Evolutionary conservation across 2,113 vertebrate genomes (phyloP), one percentile per base, ranked within the genome.

Genomic region (Muntiacus muntjak): DNA sequence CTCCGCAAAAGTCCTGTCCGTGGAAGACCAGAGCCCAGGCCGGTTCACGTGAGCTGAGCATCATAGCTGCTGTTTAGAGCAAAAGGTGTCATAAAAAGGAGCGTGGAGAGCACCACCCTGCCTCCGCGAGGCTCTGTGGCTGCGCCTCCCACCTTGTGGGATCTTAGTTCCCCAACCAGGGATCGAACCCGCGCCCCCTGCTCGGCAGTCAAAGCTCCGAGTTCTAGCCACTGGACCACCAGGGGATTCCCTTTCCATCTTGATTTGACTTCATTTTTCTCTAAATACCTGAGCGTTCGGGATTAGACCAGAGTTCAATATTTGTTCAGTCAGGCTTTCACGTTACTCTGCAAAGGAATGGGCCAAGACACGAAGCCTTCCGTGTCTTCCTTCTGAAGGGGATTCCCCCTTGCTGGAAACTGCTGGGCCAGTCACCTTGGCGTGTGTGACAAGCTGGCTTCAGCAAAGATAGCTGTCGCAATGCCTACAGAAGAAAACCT

Each of bases 1-100:
- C 17, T 45, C n/a, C 8, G 0, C 5, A 4, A 11, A 11, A 6
- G 50, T 1, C 4, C 74, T 54, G 21, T 40, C 30, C 13, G 0
- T 0, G 26, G 7, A 21, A 16, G 57, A 14, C 79, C 58, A 5
- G 50, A 23, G 45, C 6, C 17, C 13, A 21, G 55, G 55, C 3
- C 0, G 2, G 58, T 6, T 47, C 58, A 0, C 3, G 25, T 1
- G 47, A 76, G 50, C 43, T 11, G 60, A 6, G 1, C 17, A 1
- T 21, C 43, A 6, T 0, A 2, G 58, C 55, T 30, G 47, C 83
- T 6, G 0, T 8, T 50, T 0, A 12, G 47, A 43, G 47, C 4
- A 1, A 54, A 25, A 1, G 36, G 3, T 17, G 40, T 26, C 30
- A 7, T 4, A 23, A 11, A 40, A 40, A 74, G 10, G n/a, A 40